A percentile compares a stretch with the other conserved stretches of the same genome.
Conservation (phyloP, 2,113 vertebrate species). For the human region GRCh38 chr13:62986501-62987000, state of each 20-base stretch:
- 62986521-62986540: not conserved
- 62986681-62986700: not conserved
- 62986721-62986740: not conserved
- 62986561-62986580: not conserved
- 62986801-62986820: not conserved
- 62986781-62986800: not conserved
- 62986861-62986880: not conserved
- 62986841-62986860: not conserved
- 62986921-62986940: not conserved
- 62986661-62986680: not conserved
- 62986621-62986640: not conserved
- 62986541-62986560: not conserved
- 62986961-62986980: not conserved
- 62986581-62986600: not conserved
- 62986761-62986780: not conserved
- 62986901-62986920: not conserved
- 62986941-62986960: not conserved
- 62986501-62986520: not conserved
- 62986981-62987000: not conserved
- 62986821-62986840: not conserved
- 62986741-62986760: not conserved
- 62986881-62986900: not conserved
- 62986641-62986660: not conserved
- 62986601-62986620: not conserved
- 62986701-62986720: not conserved